Percentiles rank a stretch among this genome's conserved stretches.
Conservation (phyloP, 1,140 invertebrate species). For the Varroa destructor region DNA sequence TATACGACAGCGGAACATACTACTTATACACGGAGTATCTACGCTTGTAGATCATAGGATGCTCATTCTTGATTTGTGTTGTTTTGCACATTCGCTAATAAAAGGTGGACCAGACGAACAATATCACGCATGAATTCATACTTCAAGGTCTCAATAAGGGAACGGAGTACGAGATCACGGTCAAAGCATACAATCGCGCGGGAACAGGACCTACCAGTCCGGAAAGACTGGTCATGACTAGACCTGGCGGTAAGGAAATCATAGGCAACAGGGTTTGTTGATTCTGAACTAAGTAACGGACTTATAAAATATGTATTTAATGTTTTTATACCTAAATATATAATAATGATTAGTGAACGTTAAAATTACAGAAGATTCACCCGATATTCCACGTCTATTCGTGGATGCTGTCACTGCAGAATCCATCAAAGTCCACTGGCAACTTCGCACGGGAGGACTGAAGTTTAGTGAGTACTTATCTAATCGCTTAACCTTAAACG, state of each 20-base stretch:
- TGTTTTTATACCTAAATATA: no score
- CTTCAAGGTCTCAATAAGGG: constrained; percentile 34
- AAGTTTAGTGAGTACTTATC: constrained; percentile 3
- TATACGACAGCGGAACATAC: no score
- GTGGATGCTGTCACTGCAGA: not conserved
- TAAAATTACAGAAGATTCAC: constrained; percentile 9
- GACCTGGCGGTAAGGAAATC: not conserved
- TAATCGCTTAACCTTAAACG: no score
- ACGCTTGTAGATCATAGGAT: no score
- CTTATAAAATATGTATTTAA: no score
- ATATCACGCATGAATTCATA: constrained; percentile 34
- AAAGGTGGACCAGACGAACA: constrained; percentile 20
- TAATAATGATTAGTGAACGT: no score
- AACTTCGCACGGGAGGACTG: constrained; percentile 17
- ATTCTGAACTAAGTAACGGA: no score
- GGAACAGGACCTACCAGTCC: constrained; percentile 34
- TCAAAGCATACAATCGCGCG: constrained; percentile 35
- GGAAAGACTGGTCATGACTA: constrained; percentile 4
- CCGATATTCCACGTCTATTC: constrained; percentile 20
- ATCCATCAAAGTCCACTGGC: constrained; percentile 18
- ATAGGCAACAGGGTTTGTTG: no score
- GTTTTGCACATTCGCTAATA: not conserved
- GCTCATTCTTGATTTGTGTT: no score
- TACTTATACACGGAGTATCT: no score
- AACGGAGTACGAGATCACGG: constrained; percentile 35